phyloP scores from a whole-genome alignment of 2,797 vertebrate genomes.

The Sandelia bainsii region DNA sequence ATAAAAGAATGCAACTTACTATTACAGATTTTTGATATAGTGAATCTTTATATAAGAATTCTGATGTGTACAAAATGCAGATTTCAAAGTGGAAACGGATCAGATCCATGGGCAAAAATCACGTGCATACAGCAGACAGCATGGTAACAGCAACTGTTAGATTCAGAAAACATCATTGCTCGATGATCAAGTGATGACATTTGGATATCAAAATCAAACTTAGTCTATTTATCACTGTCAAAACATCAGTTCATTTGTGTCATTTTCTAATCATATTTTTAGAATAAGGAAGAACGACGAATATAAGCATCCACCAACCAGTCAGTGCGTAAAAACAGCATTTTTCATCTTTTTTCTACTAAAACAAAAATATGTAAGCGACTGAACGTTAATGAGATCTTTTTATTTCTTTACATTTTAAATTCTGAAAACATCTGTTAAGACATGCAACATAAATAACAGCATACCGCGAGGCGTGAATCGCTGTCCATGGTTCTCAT shows the following conservation, averaged over 20 bases:
- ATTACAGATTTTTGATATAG: slow-evolving; percentile 21
- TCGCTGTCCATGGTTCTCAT: slow-evolving; percentile 72
- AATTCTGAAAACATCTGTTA: background rate
- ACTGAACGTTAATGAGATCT: background rate
- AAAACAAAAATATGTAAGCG: background rate
- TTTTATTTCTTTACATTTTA: background rate
- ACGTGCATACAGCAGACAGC: slow-evolving; percentile 1
- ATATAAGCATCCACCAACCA: background rate
- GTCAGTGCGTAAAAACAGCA: slow-evolving; percentile 19
- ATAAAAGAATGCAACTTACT: slow-evolving; percentile 32
- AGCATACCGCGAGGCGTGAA: slow-evolving; percentile 11
- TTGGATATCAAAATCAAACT: slow-evolving; percentile 32
- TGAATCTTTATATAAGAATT: slow-evolving; percentile 1
- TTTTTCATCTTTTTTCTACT: background rate
- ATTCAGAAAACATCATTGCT: slow-evolving; percentile 30
- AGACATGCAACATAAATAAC: slow-evolving; percentile 21
- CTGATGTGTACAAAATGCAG: background rate
- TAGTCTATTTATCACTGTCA: background rate
- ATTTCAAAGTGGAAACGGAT: background rate
- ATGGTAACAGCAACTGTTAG: slow-evolving; percentile 42
- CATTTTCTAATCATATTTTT: background rate
- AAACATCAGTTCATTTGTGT: background rate
- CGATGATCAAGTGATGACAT: background rate
- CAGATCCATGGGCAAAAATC: background rate
- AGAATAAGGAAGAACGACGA: background rate